These are phyloP conservation scores for Scaptodrosophila latifasciaeformis DNA, from an alignment of 2,888 invertebrate species.

Conservation along the genomic window DNA sequence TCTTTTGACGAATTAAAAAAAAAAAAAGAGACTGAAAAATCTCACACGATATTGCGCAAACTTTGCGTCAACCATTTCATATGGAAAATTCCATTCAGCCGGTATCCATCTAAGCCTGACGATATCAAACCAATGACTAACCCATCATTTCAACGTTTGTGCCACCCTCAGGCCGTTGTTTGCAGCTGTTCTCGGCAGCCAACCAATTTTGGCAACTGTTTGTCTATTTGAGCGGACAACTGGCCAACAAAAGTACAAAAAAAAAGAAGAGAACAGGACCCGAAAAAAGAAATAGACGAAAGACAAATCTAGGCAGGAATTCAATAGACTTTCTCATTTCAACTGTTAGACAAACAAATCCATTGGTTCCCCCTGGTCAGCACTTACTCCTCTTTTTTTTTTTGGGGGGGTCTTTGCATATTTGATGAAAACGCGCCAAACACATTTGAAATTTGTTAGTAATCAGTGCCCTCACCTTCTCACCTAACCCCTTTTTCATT, in stretches of 20 bases:
- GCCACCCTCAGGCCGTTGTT: slow-evolving; percentile 32
- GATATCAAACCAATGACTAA: too few species aligned
- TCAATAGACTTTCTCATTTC: slow-evolving; percentile 37
- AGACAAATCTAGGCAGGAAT: slow-evolving; percentile 14
- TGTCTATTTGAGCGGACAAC: slow-evolving; percentile 54
- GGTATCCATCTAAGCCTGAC: slow-evolving; percentile 22
- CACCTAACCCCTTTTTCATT: slow-evolving; percentile 5
- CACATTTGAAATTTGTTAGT: slow-evolving; percentile 47
- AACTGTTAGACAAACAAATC: slow-evolving; percentile 34
- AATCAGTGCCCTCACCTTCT: slow-evolving; percentile 32
- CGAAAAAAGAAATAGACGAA: slow-evolving; percentile 7
- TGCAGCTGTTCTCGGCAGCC: slow-evolving; percentile 47
- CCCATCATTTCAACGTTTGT: too few species aligned
- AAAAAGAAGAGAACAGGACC: background rate
- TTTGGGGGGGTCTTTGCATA: slow-evolving; percentile 29
- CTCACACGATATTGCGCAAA: slow-evolving; percentile 44
- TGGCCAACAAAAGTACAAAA: slow-evolving; percentile 8
- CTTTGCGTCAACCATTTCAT: slow-evolving; percentile 49
- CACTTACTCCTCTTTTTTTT: slow-evolving; percentile 1
- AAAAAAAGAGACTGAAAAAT: too few species aligned
- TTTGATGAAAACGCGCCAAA: slow-evolving; percentile 50
- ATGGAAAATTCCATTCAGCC: slow-evolving; percentile 52
- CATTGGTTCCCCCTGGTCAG: background rate
- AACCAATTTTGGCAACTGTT: slow-evolving; percentile 66
- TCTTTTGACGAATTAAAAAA: slow-evolving; percentile 47